Base-by-base conservation (phyloP, 2,888 invertebrate genomes). In the Torymus auratus region DNA sequence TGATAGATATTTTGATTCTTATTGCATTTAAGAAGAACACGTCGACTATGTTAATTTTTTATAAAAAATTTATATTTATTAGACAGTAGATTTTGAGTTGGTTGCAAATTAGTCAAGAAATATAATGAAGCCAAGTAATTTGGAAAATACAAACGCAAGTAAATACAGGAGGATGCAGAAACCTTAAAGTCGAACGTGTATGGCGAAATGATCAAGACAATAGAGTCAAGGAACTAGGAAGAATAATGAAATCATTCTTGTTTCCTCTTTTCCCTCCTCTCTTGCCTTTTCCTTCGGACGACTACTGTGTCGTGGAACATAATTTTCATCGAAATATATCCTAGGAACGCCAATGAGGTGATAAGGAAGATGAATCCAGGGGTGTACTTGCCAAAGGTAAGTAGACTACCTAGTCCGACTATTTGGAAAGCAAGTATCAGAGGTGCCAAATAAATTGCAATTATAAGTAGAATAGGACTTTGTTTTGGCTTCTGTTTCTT, bases 301-400 rank as follows among this genome's bases (percentile, higher is more conserved):
- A 80, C 68, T 11, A 73, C 65, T n/a, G 81, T 80, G 55, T 87
- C 85, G 77, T 88, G 87, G 71, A 87, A 85, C 81, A 91, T 83
- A 10, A 91, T 84, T 80, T 88, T 89, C 64, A 87, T 83, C 0
- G 87, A 87, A 74, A 91, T 89, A 41, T 84, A 86, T 7, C 87
- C 90, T 70, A 90, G 86, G 60, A 87, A 87, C n/a, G 89, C n/a
- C 3, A 90, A 78, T 0, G 90, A 86, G 3, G 84, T 77, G 3
- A 88, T 82, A 1, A 91, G 86, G 78, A 91, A 91, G 23, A 90
- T 81, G 70, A 90, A 91, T 17, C 91, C 91, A 0, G 90, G 91
- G 0, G 89, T 88, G 81, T 88, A 88, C 74, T 88, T 89, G 61
- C 88, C 88, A 14, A 87, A 78, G 2, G 86, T 81, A 82, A 89